phyloP scores from a whole-genome alignment of 2,113 vertebrate species.

The Ursus arctos region DNA sequence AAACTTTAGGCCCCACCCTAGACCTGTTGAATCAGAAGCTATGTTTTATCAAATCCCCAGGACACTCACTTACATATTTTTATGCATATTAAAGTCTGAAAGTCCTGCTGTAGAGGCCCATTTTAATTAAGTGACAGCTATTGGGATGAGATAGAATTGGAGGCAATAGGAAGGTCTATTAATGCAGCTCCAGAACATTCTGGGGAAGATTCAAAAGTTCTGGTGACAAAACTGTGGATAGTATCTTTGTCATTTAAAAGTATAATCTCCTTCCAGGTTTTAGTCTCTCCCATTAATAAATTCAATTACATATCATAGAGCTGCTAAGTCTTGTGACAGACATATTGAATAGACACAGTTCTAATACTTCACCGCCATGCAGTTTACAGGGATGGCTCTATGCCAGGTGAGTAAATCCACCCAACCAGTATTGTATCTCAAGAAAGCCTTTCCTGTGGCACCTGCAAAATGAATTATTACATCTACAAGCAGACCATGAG shows the following conservation, averaged over 20 bases:
- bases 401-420: too few relatives aligned
- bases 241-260: background rate
- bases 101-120: background rate
- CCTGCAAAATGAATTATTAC: background rate
- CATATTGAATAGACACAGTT: background rate
- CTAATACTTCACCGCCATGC: fast-evolving
- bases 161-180: background rate
- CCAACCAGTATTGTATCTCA: background rate
- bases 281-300: background rate
- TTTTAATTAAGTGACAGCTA: background rate
- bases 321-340: background rate
- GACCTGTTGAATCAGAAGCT: background rate
- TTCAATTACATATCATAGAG: background rate
- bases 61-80: background rate
- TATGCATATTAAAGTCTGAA: background rate
- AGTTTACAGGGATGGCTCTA: background rate
- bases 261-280: background rate
- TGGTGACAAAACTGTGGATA: background rate
- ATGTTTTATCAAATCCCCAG: background rate
- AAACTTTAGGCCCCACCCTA: background rate
- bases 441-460: background rate
- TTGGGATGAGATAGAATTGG: background rate
- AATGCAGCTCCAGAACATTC: background rate
- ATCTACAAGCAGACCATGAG: background rate
- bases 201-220: background rate